phyloP scores from a whole-genome alignment of 1,140 invertebrate species.

The Apis laboriosa region DNA sequence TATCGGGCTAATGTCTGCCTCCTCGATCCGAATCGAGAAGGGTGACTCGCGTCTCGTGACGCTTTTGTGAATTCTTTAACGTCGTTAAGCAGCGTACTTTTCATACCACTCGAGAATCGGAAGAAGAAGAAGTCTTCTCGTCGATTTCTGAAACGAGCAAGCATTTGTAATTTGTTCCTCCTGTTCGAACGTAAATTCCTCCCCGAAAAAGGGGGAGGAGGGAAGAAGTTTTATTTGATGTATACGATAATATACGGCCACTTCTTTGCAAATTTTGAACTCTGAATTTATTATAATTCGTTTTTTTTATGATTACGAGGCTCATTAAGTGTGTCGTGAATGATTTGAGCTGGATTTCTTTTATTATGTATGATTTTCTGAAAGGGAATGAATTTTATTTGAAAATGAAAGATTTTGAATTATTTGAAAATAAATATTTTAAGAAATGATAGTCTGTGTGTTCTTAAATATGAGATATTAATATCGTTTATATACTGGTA shows the following conservation, averaged over 20 bases:
- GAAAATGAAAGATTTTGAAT: too few species aligned
- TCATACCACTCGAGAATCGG: neutral
- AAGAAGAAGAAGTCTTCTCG: neutral
- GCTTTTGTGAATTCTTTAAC: conserved; percentile 10
- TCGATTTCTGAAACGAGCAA: conserved; percentile 47
- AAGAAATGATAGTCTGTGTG: too few species aligned
- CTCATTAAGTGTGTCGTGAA: conserved; percentile 18
- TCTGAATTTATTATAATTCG: conserved; percentile 20
- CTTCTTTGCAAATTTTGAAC: conserved; percentile 14
- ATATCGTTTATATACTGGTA: too few species aligned
- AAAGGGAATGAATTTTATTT: too few species aligned
- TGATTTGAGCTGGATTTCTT: neutral
- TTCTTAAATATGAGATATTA: too few species aligned
- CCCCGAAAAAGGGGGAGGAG: neutral
- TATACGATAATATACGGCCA: conserved; percentile 27
- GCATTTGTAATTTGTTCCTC: neutral
- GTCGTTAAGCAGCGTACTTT: conserved; percentile 29
- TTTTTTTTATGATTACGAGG: conserved; percentile 1
- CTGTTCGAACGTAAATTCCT: neutral
- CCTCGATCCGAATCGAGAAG: too few species aligned
- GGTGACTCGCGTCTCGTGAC: too few species aligned
- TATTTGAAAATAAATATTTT: too few species aligned
- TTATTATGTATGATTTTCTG: too few species aligned
- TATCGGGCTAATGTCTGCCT: too few species aligned
- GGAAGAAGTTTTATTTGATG: conserved; percentile 3